These are phyloP conservation scores for Enteromius mattozi DNA, from an alignment of 2,797 vertebrate species.

Conservation along the genomic window DNA sequence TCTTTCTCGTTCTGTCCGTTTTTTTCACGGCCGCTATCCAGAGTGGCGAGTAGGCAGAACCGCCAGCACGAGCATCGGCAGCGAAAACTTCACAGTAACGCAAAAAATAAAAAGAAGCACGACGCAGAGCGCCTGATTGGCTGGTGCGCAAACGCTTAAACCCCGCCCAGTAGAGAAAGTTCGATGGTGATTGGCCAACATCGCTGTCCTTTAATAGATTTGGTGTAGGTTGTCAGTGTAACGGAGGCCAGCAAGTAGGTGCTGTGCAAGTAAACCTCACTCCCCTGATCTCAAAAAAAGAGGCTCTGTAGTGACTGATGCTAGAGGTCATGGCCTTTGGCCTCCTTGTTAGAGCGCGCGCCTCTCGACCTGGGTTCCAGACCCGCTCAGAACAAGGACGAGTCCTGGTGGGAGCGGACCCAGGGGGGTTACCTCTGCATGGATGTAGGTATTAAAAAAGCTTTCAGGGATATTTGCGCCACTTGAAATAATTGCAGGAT, in stretches of 20 bases:
- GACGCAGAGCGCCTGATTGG: slow-evolving; percentile 72
- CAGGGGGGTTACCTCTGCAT: slow-evolving; percentile 5
- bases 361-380: too few species aligned
- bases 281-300: too few species aligned
- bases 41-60: slow-evolving; percentile 67
- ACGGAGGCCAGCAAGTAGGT: too few species aligned
- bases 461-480: slow-evolving; percentile 39
- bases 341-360: too few species aligned
- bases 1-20: slow-evolving; percentile 46
- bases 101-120: slow-evolving; percentile 69
- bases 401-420: too few species aligned
- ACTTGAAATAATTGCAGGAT: neutral
- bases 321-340: too few species aligned
- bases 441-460: slow-evolving; percentile 51
- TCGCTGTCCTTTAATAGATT: slow-evolving; percentile 65
- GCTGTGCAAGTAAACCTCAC: too few species aligned
- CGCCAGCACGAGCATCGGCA: slow-evolving; percentile 63
- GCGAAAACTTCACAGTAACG: slow-evolving; percentile 77
- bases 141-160: neutral
- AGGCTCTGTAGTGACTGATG: too few species aligned
- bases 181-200: slow-evolving; percentile 66
- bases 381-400: too few species aligned
- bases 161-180: slow-evolving; percentile 57
- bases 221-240: slow-evolving; percentile 62
- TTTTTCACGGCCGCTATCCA: slow-evolving; percentile 55